Evolutionary conservation across 2,113 vertebrate genomes (phyloP).

Genomic region (Thalassarche chlororhynchos): DNA sequence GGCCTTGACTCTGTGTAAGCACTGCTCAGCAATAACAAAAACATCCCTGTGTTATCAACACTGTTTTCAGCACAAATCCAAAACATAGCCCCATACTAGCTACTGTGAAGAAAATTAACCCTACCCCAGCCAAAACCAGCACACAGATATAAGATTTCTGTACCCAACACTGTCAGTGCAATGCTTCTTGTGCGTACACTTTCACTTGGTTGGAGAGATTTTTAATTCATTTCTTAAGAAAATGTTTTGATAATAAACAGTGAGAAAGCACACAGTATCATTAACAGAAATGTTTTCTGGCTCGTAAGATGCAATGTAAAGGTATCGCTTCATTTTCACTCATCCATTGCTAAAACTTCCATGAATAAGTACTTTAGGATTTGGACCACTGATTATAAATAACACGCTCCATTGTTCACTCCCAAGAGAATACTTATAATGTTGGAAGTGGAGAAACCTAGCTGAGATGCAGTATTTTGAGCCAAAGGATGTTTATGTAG

Average conservation of each 20-base stretch:
- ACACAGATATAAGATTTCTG: neutral
- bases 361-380: neutral
- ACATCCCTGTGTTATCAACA: too few relatives aligned
- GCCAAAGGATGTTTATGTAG: neutral
- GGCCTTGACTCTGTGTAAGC: too few relatives aligned
- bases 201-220: neutral
- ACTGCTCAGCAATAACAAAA: too few relatives aligned
- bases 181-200: neutral
- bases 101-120: too few relatives aligned
- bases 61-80: too few relatives aligned
- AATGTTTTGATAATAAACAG: neutral
- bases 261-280: neutral
- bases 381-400: neutral
- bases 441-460: neutral
- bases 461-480: neutral
- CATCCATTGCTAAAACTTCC: neutral
- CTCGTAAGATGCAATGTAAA: neutral
- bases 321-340: neutral
- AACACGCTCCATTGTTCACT: neutral
- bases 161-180: neutral
- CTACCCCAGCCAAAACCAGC: too few relatives aligned
- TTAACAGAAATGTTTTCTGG: neutral
- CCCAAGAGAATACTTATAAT: neutral
- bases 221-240: neutral
- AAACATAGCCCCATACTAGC: too few relatives aligned